Evolutionary conservation across 2,113 vertebrate species (phyloP).

Genomic region (Ictalurus furcatus): DNA sequence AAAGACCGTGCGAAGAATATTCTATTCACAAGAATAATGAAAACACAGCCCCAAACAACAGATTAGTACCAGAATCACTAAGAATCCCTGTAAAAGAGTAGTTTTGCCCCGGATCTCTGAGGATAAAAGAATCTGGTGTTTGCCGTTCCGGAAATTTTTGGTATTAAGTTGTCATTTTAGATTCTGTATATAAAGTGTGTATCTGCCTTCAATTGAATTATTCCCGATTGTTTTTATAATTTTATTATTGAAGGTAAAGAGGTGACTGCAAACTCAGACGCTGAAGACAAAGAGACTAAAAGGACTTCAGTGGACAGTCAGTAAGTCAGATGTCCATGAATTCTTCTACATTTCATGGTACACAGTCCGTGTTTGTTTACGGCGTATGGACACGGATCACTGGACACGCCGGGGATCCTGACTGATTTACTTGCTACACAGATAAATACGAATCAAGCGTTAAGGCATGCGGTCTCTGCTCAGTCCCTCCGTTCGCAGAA

Average conservation of each 20-base stretch:
- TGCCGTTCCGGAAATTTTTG: background rate
- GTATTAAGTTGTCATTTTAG: background rate
- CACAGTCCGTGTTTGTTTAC: background rate
- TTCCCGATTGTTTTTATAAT: background rate
- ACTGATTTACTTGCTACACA: background rate
- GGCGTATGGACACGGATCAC: no score
- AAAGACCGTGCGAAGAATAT: no score
- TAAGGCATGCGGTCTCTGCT: background rate
- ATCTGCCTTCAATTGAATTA: no score
- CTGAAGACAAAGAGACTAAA: constrained; percentile 77
- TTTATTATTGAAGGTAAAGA: constrained; percentile 70
- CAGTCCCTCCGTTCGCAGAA: no score
- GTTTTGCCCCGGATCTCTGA: background rate
- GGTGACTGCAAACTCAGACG: constrained; percentile 70
- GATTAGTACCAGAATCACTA: background rate
- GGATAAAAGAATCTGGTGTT: background rate
- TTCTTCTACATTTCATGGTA: background rate
- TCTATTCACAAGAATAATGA: no score
- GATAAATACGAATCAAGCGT: background rate
- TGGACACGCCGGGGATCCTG: background rate
- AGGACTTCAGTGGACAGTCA: constrained; percentile 73
- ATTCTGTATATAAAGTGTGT: background rate
- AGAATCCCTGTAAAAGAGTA: background rate
- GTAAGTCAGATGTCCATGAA: constrained; percentile 69
- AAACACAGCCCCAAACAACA: background rate